These are phyloP conservation scores for Edolisoma coerulescens DNA, from an alignment of 2,113 vertebrate genomes.

Conservation along the genomic window DNA sequence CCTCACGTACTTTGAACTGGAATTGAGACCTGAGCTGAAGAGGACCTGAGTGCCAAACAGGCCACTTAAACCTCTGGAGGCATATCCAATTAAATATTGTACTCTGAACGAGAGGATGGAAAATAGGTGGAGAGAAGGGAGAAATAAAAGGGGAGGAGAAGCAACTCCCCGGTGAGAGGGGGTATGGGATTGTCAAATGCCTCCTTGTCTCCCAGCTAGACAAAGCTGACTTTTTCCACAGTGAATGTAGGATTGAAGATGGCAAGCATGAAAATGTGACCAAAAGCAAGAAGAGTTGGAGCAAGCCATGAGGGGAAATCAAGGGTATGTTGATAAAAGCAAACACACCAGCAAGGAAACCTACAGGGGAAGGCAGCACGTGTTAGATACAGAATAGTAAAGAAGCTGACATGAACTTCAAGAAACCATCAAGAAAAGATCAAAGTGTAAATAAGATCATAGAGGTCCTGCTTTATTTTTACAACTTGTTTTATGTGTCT, in stretches of 20 bases:
- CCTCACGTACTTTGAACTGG: fast-evolving
- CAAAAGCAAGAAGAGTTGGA: background rate
- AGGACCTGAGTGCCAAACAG: background rate
- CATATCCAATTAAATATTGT: background rate
- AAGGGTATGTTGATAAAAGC: background rate
- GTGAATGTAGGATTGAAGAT: background rate
- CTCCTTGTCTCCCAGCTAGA: background rate
- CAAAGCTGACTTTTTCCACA: background rate
- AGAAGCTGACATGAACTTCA: constrained; percentile 28
- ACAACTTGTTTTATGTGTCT: constrained; percentile 48
- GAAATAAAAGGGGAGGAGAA: background rate
- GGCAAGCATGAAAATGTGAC: background rate
- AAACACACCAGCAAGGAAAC: background rate
- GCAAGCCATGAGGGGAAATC: background rate
- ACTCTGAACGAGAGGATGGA: background rate
- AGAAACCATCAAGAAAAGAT: constrained; percentile 33
- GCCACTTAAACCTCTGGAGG: background rate
- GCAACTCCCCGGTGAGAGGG: background rate
- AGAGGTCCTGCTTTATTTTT: constrained; percentile 35
- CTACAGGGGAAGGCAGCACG: background rate
- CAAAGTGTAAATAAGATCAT: constrained; percentile 59
- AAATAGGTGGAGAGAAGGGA: background rate
- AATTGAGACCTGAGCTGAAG: background rate
- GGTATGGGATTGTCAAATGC: background rate
- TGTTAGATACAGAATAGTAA: background rate